These are phyloP conservation scores for Tachystola acroxantha DNA, from an alignment of 2,888 invertebrate species.

Conservation along the genomic window DNA sequence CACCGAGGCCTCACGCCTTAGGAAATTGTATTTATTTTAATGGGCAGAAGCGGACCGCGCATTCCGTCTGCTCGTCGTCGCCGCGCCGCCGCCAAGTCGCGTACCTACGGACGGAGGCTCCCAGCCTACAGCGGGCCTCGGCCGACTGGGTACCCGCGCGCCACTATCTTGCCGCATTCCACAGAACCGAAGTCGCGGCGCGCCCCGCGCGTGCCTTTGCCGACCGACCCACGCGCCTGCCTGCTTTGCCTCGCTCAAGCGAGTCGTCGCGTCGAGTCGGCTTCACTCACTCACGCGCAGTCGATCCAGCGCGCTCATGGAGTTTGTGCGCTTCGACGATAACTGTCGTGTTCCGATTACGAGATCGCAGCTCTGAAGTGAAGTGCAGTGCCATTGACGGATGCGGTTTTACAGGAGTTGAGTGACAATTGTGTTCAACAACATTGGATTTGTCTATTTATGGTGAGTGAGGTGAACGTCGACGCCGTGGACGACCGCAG, in stretches of 20 bases:
- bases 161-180: constrained; percentile 67
- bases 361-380: constrained; percentile 57
- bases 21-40: constrained; percentile 48
- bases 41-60: constrained; percentile 48
- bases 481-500: constrained; percentile 42
- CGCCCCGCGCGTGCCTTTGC: constrained; percentile 77
- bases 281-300: constrained; percentile 51
- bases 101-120: constrained; percentile 38
- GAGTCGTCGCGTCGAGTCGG: too few species aligned
- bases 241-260: constrained; percentile 66
- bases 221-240: constrained; percentile 87
- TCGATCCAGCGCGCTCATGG: constrained; percentile 59
- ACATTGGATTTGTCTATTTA: constrained; percentile 70
- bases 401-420: constrained; percentile 64
- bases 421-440: constrained; percentile 48
- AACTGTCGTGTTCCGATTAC: constrained; percentile 32
- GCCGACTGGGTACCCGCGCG: constrained; percentile 38
- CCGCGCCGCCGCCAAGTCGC: constrained; percentile 31
- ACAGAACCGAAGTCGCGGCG: constrained; percentile 71
- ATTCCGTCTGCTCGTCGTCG: constrained; percentile 36
- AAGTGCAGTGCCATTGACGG: constrained; percentile 73
- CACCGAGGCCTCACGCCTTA: constrained; percentile 26
- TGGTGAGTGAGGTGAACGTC: constrained; percentile 58
- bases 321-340: constrained; percentile 44
- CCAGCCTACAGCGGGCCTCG: constrained; percentile 48